phyloP scores from a whole-genome alignment of 2,888 invertebrate genomes.

The Chesias legatella region DNA sequence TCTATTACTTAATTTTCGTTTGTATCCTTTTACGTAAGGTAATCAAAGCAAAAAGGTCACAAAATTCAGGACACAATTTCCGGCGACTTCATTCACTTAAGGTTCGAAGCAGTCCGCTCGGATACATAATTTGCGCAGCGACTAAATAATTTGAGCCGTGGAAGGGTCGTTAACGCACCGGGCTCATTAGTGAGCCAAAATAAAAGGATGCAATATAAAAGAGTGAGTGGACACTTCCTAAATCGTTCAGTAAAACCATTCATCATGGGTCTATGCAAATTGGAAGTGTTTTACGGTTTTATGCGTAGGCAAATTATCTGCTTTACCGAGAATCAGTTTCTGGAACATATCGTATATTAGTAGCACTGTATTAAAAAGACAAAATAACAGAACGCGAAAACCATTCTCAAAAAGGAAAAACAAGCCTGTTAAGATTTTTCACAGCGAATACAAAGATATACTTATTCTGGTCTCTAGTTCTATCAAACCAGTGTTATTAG shows the following conservation, averaged over 20 bases:
- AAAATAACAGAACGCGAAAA: too few relatives aligned
- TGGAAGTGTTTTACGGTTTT: conserved; percentile 28
- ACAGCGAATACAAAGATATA: too few relatives aligned
- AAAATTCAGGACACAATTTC: not conserved
- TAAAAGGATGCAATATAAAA: conserved; percentile 72
- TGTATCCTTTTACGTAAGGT: too few relatives aligned
- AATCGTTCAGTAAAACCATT: conserved; percentile 16
- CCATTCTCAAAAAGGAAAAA: too few relatives aligned
- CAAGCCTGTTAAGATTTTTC: too few relatives aligned
- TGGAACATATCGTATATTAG: too few relatives aligned
- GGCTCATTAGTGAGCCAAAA: conserved; percentile 68
- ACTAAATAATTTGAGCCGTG: conserved; percentile 44
- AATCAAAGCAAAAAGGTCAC: too few relatives aligned
- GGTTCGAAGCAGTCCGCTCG: conserved; percentile 12
- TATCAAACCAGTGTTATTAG: too few relatives aligned
- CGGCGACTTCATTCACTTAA: conserved; percentile 1
- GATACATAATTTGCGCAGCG: conserved; percentile 43
- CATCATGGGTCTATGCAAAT: conserved; percentile 33
- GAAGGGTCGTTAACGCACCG: conserved; percentile 38
- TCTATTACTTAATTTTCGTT: too few relatives aligned
- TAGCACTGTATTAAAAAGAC: too few relatives aligned
- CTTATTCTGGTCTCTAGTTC: too few relatives aligned
- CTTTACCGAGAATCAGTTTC: too few relatives aligned
- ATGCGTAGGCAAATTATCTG: not conserved
- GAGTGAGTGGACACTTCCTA: conserved; percentile 60